Percentiles rank a stretch among this genome's conserved stretches.
Evolutionary conservation across 2,888 invertebrate genomes (phyloP).

Genomic region (Drosophila algonquin): DNA sequence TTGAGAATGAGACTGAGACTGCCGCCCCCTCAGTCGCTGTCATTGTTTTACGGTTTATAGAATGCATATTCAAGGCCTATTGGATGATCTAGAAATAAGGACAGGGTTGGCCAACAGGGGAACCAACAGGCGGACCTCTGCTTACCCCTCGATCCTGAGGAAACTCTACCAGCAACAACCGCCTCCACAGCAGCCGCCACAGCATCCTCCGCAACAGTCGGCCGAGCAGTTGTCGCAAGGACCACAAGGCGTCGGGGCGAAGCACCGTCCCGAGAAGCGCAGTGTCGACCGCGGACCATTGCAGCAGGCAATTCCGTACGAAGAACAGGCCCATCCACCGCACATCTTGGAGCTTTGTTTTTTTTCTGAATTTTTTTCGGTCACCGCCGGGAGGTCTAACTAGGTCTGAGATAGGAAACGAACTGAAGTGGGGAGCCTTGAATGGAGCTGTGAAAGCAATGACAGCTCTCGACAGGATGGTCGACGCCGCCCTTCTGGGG

Average conservation of each 20-base stretch:
- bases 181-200: constrained; percentile 42
- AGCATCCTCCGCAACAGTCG: constrained; percentile 28
- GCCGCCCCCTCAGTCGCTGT: not conserved
- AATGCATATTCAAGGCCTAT: constrained; percentile 24
- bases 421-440: constrained; percentile 23
- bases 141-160: constrained; percentile 19
- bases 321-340: constrained; percentile 69
- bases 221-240: constrained; percentile 47
- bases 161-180: constrained; percentile 26
- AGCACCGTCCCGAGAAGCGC: constrained; percentile 64
- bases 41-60: not conserved
- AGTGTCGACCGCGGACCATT: constrained; percentile 59
- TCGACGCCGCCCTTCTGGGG: constrained; percentile 49
- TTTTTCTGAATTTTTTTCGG: constrained; percentile 3
- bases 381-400: constrained; percentile 16
- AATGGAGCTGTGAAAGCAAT: constrained; percentile 4
- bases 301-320: constrained; percentile 61
- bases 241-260: constrained; percentile 65
- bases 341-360: constrained; percentile 50
- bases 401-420: constrained; percentile 24
- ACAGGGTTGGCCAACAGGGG: not conserved
- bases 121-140: not conserved
- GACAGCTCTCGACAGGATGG: constrained; percentile 67
- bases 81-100: not conserved
- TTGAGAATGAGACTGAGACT: constrained; percentile 16